Base-by-base conservation (phyloP, 2,113 vertebrate genomes). In the Vidua macroura region DNA sequence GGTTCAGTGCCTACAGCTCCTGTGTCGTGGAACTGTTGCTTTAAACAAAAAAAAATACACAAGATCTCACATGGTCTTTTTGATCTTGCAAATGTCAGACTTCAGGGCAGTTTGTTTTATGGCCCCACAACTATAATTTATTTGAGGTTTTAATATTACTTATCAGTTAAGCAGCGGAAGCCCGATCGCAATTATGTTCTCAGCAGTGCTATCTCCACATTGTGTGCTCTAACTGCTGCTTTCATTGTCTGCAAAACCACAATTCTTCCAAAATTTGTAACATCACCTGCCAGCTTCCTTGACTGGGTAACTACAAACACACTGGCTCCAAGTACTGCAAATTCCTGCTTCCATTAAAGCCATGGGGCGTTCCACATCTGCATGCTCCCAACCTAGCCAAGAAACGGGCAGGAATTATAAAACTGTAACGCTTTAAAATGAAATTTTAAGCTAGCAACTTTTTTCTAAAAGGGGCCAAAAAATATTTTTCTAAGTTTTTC, bases 251-350 rank as follows among this genome's bases (percentile, higher is more conserved):
- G 37, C 37, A 93, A 93, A 93, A 86, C 86, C 91, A 8, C 95
- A 95, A 76, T 89, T 91, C 89, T 77, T 66, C 74, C 62, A 62
- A 83, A 91, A 85, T 73, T 73, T 79, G 19, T 95, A 94, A 90
- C 81, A 95, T 92, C 89, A 13, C 15, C 48, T 95, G 92, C 93
- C 94, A 95, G 72, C 87, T 95, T 92, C 81, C 87, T 92, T 48
- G 59, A 55, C 31, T 63, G 55, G 39, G 67, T 74, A 87, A 80
- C 33, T 92, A 59, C 70, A 67, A 63, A 89, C 0, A 0, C 15
- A n/a, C 19, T 0, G 0, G 41, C 49, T 93, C 51, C 88, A 86
- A 62, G 75, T 43, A 13, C 52, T 60, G 66, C 41, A 16, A 53
- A 49, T 62, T 90, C 63, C 85, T 25, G 15, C 21, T 79, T 46